These are phyloP conservation scores for Athrips mouffetella DNA, from an alignment of 2,888 invertebrate species.

Conservation along the genomic window DNA sequence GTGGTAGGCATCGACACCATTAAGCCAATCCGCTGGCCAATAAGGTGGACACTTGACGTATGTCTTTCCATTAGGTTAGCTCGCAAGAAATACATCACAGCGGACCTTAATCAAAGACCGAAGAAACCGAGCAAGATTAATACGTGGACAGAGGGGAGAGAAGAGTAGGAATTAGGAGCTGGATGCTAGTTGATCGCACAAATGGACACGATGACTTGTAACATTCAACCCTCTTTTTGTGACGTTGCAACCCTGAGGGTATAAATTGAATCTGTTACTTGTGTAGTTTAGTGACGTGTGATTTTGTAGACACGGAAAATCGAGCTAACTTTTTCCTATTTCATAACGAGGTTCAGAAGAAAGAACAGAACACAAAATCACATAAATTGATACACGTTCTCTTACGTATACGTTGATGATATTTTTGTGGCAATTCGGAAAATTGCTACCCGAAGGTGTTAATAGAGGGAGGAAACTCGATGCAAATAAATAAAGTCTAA, in stretches of 20 bases:
- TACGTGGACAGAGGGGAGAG: constrained; percentile 57
- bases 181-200: constrained; percentile 43
- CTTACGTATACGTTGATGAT: no score
- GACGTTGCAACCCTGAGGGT: constrained; percentile 3
- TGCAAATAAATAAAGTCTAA: constrained; percentile 3
- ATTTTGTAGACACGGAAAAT: constrained; percentile 1
- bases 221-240: constrained; percentile 25
- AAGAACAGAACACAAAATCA: no score
- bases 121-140: constrained; percentile 68
- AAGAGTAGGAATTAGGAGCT: constrained; percentile 46
- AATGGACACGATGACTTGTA: constrained; percentile 40
- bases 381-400: no score
- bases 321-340: no score
- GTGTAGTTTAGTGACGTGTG: constrained; percentile 3
- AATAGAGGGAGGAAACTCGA: not conserved
- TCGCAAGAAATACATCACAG: constrained; percentile 74
- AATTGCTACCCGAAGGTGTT: no score
- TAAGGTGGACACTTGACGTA: constrained; percentile 76
- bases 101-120: constrained; percentile 72
- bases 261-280: constrained; percentile 15
- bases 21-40: constrained; percentile 69
- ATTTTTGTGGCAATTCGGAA: no score
- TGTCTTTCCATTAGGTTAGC: constrained; percentile 73
- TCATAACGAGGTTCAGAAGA: no score
- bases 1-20: constrained; percentile 57